Evolutionary conservation across 2,797 vertebrate species (phyloP).

Genomic region (Xenentodon cancila): DNA sequence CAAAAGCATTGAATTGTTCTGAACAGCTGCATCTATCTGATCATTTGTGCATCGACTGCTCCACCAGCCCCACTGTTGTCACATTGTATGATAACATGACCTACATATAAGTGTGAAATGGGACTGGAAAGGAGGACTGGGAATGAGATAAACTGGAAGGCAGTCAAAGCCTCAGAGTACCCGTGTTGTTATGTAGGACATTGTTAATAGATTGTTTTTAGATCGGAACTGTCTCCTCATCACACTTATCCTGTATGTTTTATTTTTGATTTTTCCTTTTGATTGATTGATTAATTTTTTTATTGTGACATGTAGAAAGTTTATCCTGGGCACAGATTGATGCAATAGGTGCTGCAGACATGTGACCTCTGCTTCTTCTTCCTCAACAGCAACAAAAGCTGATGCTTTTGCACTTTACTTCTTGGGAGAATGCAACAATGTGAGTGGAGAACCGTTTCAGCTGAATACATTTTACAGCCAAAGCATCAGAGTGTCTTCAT

Average conservation of each 20-base stretch:
- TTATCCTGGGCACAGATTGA: not conserved
- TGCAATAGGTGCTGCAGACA: conserved; percentile 9
- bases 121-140: conserved; percentile 61
- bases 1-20: not conserved
- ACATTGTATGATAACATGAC: conserved; percentile 58
- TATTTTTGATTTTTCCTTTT: conserved; percentile 11
- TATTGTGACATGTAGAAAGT: not conserved
- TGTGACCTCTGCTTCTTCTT: conserved; percentile 25
- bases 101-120: conserved; percentile 60
- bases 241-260: conserved; percentile 6
- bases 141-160: conserved; percentile 62
- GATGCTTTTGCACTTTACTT: conserved; percentile 99
- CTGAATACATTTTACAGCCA: not conserved
- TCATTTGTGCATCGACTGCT: conserved; percentile 31
- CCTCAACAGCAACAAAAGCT: conserved; percentile 93
- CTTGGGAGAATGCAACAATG: conserved; percentile 99
- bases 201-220: conserved; percentile 56
- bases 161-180: conserved; percentile 56
- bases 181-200: conserved; percentile 67
- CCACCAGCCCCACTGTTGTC: conserved; percentile 40
- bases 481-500: not conserved
- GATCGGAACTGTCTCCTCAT: conserved; percentile 27
- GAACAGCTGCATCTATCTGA: not conserved
- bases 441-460: conserved; percentile 79
- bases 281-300: too few species aligned